Evolutionary conservation across 2,888 invertebrate species (phyloP).

Genomic region (Unio pictorum): DNA sequence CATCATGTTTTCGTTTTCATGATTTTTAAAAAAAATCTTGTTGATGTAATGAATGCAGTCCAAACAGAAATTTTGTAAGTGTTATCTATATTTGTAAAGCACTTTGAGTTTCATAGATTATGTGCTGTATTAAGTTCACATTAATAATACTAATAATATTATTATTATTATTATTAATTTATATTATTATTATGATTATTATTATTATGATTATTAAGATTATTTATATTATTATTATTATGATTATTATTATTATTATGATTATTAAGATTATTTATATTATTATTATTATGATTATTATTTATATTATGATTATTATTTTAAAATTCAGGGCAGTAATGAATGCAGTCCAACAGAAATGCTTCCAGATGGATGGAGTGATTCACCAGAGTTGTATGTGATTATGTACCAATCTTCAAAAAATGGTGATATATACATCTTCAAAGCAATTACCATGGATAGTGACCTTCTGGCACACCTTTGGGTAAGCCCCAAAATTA

Average conservation of each 20-base stretch:
- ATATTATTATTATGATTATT: too few relatives aligned
- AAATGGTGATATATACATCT: conserved; percentile 24
- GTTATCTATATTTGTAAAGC: too few relatives aligned
- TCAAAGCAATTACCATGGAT: conserved; percentile 54
- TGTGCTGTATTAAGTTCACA: too few relatives aligned
- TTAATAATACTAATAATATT: too few relatives aligned
- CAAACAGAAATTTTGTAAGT: too few relatives aligned
- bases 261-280: too few relatives aligned
- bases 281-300: too few relatives aligned
- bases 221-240: too few relatives aligned
- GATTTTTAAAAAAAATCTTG: too few relatives aligned
- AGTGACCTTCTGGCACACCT: conserved; percentile 46
- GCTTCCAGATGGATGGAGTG: conserved; percentile 85
- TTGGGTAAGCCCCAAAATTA: conserved; percentile 35
- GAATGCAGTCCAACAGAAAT: conserved; percentile 74
- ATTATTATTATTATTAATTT: neutral
- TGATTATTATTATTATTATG: neutral
- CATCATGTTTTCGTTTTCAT: too few relatives aligned
- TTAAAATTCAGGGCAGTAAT: conserved; percentile 4
- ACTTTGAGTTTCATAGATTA: too few relatives aligned
- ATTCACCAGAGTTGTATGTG: conserved; percentile 78
- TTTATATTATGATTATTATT: neutral
- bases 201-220: neutral
- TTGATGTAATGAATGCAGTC: too few relatives aligned
- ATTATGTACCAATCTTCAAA: conserved; percentile 78